Base-by-base conservation (phyloP, 2,113 vertebrate genomes). In the Brachyhypopomus occidentalis region DNA sequence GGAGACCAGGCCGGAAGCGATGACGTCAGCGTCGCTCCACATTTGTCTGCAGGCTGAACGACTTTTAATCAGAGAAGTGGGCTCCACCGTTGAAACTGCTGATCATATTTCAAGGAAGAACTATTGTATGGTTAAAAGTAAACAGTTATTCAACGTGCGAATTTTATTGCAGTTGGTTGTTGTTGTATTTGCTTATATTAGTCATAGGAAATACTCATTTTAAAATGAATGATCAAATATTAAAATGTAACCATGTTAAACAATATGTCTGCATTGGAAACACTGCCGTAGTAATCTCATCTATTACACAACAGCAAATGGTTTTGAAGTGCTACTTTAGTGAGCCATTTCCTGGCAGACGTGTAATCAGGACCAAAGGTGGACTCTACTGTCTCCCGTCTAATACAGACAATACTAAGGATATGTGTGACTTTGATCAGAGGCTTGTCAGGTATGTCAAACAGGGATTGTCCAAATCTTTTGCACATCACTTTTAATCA, bases 1-100 rank as follows among this genome's bases (percentile, higher is more conserved):
- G 72, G 38, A 41, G 38, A 52, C 75, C 78, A 75, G 86, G 79
- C 76, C 92, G 94, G 95, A 94, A 94, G 93, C 92, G 89, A 91
- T 94, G 95, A 93, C 92, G 92, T 93, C 92, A 93, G 83, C 88
- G 79, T 79, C 82, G 84, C 85, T 88, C 82, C 75, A 77, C 62
- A 25, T 36, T 56, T 52, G 87, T 86, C 91, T 83, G 90, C 90
- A 89, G 87, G 83, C 75, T 36, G 34, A 27, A 63, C 45, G 66
- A 27, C 56, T 36, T 63, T 59, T 27, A 34, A 72, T 20, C 75
- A 11, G 60, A 80, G 20, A 38, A 38, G 78, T 19, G 38, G 41
- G 27, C 23, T 6, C 41, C 41, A 45, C 41, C 41, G 9, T 45
- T 52, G 12, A 52, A 52, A 52, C 45, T 52, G 12, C 45, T 52